phyloP scores from a whole-genome alignment of 2,888 invertebrate genomes.

The Drosophila algonquin region DNA sequence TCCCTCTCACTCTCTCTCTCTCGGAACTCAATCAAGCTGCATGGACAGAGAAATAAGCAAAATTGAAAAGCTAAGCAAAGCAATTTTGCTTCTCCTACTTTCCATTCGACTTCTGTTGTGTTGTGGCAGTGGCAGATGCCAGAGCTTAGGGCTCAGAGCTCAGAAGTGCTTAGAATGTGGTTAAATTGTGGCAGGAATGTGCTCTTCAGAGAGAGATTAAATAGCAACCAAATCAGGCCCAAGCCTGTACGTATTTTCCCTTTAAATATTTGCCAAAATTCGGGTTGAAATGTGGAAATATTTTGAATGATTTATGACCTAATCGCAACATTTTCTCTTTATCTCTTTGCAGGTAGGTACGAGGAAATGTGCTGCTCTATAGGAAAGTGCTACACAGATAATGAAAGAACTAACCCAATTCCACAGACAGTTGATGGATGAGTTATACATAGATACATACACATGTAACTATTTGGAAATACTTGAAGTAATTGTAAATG shows the following conservation, averaged over 20 bases:
- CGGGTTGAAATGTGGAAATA: conserved; percentile 7
- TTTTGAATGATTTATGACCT: conserved; percentile 26
- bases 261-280: conserved; percentile 10
- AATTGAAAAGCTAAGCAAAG: conserved; percentile 64
- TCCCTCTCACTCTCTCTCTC: no score
- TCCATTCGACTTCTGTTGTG: conserved; percentile 5
- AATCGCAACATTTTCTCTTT: conserved; percentile 16
- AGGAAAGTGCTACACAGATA: background rate
- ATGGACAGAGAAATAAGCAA: conserved; percentile 46
- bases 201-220: conserved; percentile 24
- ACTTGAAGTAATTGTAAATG: background rate
- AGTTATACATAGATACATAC: background rate
- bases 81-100: conserved; percentile 37
- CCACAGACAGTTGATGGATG: background rate
- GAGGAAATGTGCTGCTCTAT: conserved; percentile 2
- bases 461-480: background rate
- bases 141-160: background rate
- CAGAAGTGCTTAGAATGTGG: conserved; percentile 31
- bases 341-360: conserved; percentile 34
- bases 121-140: conserved; percentile 3
- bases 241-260: conserved; percentile 2
- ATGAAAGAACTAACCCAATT: background rate
- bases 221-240: conserved; percentile 19
- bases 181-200: conserved; percentile 29
- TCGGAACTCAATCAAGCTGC: conserved; percentile 45